phyloP scores from a whole-genome alignment of 1,140 invertebrate genomes.

The Drosophila busckii region DNA sequence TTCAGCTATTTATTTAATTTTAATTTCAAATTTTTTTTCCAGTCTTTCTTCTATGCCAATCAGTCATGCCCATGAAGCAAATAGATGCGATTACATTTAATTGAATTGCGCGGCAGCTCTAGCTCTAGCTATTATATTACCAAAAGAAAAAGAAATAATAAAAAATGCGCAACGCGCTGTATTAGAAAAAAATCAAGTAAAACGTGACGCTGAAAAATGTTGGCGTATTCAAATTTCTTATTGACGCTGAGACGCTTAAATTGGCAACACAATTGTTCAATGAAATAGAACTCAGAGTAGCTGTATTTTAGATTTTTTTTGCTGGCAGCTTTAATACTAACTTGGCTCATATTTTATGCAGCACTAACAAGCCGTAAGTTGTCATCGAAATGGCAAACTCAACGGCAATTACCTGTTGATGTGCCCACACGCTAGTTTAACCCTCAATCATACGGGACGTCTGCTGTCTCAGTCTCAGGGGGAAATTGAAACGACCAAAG shows the following conservation, averaged over 20 bases:
- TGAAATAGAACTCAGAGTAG: too few species aligned
- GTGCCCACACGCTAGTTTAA: slow-evolving; percentile 54
- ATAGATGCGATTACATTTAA: slow-evolving; percentile 76
- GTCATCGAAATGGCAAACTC: slow-evolving; percentile 63
- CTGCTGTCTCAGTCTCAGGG: slow-evolving; percentile 33
- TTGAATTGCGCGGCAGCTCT: slow-evolving; percentile 48
- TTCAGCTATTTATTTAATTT: slow-evolving; percentile 73
- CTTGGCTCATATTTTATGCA: slow-evolving; percentile 67
- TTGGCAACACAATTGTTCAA: slow-evolving; percentile 18
- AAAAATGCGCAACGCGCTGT: slow-evolving; percentile 52
- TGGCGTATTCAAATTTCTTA: slow-evolving; percentile 62
- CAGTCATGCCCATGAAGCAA: slow-evolving; percentile 53
- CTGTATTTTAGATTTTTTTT: too few species aligned
- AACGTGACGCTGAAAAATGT: slow-evolving; percentile 60
- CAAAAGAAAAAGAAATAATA: slow-evolving; percentile 47
- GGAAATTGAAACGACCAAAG: slow-evolving; percentile 52
- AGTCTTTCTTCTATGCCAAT: slow-evolving; percentile 33
- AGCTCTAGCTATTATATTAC: slow-evolving; percentile 55
- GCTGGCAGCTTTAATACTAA: too few species aligned
- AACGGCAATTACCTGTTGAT: slow-evolving; percentile 70
- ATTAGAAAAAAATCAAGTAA: slow-evolving; percentile 47
- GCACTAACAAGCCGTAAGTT: slow-evolving; percentile 64
- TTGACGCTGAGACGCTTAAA: slow-evolving; percentile 13
- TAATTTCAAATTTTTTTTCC: slow-evolving; percentile 35
- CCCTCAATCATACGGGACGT: slow-evolving; percentile 59